Conservation (phyloP, 64 coral and sea anemone genomes). For the Dendronephthya gigantea region DNA sequence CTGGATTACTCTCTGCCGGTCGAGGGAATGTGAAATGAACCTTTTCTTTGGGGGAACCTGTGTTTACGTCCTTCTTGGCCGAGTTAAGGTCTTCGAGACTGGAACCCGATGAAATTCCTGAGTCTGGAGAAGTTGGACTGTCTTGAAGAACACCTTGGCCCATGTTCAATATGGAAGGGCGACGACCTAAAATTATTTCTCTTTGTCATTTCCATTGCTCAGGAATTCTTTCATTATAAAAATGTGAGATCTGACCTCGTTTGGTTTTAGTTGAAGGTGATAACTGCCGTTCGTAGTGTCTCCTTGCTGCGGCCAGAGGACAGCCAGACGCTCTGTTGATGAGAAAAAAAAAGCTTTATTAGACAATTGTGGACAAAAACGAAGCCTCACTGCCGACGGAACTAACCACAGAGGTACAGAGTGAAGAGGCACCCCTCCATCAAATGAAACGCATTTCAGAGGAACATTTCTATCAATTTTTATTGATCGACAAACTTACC, state of each 20-base stretch:
- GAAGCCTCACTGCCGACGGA: too few relatives aligned
- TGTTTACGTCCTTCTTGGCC: conserved; percentile 51
- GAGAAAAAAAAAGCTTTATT: too few relatives aligned
- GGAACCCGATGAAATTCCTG: conserved; percentile 84
- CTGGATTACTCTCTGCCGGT: background rate
- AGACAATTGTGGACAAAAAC: too few relatives aligned
- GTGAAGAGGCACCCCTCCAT: too few relatives aligned
- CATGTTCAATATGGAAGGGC: conserved; percentile 27
- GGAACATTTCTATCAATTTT: background rate
- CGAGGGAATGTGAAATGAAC: background rate
- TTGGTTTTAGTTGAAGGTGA: background rate
- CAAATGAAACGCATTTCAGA: too few relatives aligned
- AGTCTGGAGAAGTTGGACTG: conserved; percentile 95
- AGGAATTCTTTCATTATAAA: too few relatives aligned
- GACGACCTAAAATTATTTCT: conserved; percentile 29
- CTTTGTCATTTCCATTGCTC: too few relatives aligned
- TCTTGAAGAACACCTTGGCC: conserved; percentile 27
- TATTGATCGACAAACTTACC: background rate
- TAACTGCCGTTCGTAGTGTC: conserved; percentile 2
- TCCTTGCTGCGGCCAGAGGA: background rate
- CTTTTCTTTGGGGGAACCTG: conserved; percentile 30
- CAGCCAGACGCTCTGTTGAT: conserved; percentile 1
- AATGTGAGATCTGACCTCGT: background rate
- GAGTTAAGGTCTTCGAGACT: conserved; percentile 71
- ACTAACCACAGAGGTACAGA: too few relatives aligned